Evolutionary conservation across 2,797 vertebrate species (phyloP).

Genomic region (Triplophysa yarkandensis): DNA sequence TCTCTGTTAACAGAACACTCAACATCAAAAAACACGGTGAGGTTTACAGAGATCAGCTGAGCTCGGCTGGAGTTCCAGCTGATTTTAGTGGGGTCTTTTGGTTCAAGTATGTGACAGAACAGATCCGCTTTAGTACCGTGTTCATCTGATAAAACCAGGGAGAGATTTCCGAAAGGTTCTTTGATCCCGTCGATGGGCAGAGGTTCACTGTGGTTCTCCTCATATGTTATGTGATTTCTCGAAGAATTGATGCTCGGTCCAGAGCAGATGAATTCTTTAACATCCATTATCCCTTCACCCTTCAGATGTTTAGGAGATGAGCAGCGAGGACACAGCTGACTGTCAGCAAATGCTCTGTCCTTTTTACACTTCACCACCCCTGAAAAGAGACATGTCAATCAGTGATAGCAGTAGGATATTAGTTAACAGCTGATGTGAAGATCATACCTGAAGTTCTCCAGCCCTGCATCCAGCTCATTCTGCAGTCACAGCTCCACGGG

Average conservation of each 20-base stretch:
- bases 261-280: constrained; percentile 74
- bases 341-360: constrained; percentile 76
- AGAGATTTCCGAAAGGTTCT: constrained; percentile 75
- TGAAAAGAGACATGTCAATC: constrained; percentile 56
- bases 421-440: neutral
- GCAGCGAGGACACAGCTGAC: constrained; percentile 85
- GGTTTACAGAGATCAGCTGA: constrained; percentile 71
- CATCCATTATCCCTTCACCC: constrained; percentile 75
- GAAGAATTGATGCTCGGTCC: constrained; percentile 78
- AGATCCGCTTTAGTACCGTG: constrained; percentile 84
- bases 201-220: constrained; percentile 64
- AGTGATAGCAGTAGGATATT: neutral
- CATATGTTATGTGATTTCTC: constrained; percentile 64
- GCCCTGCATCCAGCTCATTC: constrained; percentile 79
- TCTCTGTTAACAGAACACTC: constrained; percentile 82
- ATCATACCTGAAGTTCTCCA: constrained; percentile 83
- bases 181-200: constrained; percentile 67
- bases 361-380: constrained; percentile 89
- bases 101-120: constrained; percentile 78
- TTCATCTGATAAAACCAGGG: constrained; percentile 85
- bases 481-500: constrained; percentile 90
- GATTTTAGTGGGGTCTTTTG: constrained; percentile 69
- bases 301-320: constrained; percentile 73
- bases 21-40: constrained; percentile 79
- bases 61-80: constrained; percentile 72